phyloP scores from a whole-genome alignment of 2,113 vertebrate genomes.

The Hippocampus barbouri region DNA sequence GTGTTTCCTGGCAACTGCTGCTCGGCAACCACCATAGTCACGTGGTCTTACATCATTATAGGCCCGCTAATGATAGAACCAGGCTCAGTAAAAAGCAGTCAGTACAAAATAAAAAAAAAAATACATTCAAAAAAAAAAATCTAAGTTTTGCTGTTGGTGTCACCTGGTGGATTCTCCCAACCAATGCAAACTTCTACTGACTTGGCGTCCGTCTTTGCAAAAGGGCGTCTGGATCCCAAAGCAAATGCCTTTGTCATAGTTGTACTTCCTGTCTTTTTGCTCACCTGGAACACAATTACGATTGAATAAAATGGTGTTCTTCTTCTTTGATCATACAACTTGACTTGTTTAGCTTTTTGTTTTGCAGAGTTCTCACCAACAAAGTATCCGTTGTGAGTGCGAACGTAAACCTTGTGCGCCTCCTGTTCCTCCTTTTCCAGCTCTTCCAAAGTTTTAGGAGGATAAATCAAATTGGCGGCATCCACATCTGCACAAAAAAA shows the following conservation, averaged over 20 bases:
- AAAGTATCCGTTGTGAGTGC: slow-evolving; percentile 78
- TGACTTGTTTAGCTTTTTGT: background rate
- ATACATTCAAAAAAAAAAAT: background rate
- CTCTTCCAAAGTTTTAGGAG: slow-evolving; percentile 73
- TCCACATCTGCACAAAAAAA: slow-evolving; percentile 33
- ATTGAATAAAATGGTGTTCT: background rate
- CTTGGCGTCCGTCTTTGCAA: slow-evolving; percentile 71
- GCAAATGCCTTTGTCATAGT: slow-evolving; percentile 60
- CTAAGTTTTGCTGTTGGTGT: slow-evolving; percentile 2
- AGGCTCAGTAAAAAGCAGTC: background rate
- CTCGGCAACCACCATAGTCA: background rate
- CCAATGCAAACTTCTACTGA: slow-evolving; percentile 73
- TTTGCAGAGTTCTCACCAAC: slow-evolving; percentile 66
- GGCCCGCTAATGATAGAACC: background rate
- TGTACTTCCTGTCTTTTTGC: slow-evolving; percentile 77
- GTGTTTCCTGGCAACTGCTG: background rate
- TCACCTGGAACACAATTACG: slow-evolving; percentile 69
- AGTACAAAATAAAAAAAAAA: background rate
- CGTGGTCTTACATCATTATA: background rate
- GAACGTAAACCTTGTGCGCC: slow-evolving; percentile 71
- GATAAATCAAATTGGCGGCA: slow-evolving; percentile 74
- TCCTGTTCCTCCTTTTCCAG: slow-evolving; percentile 70
- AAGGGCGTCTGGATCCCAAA: slow-evolving; percentile 80
- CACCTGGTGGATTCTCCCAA: slow-evolving; percentile 71
- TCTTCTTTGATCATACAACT: background rate